Base-by-base conservation (phyloP, 92 coral and sea anemone species). In the Actinostola sp. region DNA sequence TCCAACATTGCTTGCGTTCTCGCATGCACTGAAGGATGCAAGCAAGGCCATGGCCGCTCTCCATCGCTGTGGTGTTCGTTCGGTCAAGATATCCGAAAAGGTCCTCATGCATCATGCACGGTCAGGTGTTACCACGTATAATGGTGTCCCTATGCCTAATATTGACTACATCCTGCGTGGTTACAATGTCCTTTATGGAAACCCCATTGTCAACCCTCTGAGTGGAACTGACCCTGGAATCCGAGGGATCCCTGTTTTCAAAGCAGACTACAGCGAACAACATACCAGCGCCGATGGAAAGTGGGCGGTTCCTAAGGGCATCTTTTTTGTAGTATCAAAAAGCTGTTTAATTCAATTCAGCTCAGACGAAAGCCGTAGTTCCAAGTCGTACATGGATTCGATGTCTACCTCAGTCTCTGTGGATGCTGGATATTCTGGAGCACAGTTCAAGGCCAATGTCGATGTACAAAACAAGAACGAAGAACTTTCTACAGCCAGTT, bases 151-250 rank as follows among this genome's bases (percentile, higher is more conserved):
- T 10, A 68, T 75, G 48, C 63, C 81, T 0, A 75, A 75, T 66
- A 62, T 64, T 25, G 81, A 63, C 35, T 62, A 75, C 19, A n/a
- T 75, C 34, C 62, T 75, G 31, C 81, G 46, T 50, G 81, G 81
- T 26, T 76, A 76, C 65, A 64, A 76, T 41, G 26, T 76, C 15
- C 51, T 76, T 8, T 76, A 65, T 54, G 74, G 82, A 0, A 66
- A 66, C 43, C 82, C 82, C 11, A 23, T 52, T 7, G 82, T 76
- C 0, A 44, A 64, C 31, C 73, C 73, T 15, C 30, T 29, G 25
- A 27, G 38, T 15, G 82, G 82, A 11, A 65, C 24, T 25, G 82
- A 76, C 56, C 82, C 82, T 1, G 82, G 82, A 15, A n/a, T 76
- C 71, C 52, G 73, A 13, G 56, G 43, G n/a, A 38, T 76, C 28